Evolutionary conservation across 2,797 vertebrate species (phyloP), one percentile per base, ranked within the genome.

Genomic region (Tokudaia muenninki): DNA sequence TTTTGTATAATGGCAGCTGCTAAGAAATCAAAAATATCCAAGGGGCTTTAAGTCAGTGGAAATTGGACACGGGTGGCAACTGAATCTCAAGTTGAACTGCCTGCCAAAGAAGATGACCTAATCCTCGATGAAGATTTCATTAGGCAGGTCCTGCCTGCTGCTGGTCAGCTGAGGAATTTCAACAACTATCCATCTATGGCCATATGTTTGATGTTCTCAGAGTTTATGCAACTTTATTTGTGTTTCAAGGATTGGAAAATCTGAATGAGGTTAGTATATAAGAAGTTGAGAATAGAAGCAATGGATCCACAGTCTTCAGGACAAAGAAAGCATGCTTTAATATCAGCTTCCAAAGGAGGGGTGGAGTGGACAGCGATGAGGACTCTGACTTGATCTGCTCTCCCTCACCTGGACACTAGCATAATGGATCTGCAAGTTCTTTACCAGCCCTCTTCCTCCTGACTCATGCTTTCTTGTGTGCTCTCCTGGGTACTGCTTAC

Each of bases 1-100:
- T 98, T 90, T 95, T 82, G 26, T 90, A 12, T 74, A 74, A 97
- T 0, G 44, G 95, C 97, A 96, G 55, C 91, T 94, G 61, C 5
- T 78, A 93, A 92, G 84, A 94, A 96, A 92, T 57, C 74, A 86
- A 72, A 83, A 94, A 70, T 80, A 92, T 84, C 92, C 61, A 65
- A 70, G 4, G 55, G 5, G 44, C 55, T 90, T 75, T 61, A 34
- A 82, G 75, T 79, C 83, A 95, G 89, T 91, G 41, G 79, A 80
- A 47, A 63, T 44, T 22, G 92, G 78, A 37, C 31, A 65, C 4
- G 0, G 17, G 57, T 11, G 81, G 78, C 50, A 37, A 87, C 74
- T 72, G 16, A 6, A 65, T 65, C 21, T 75, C 80, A 91, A 92
- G 81, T 90, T 0, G 41, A 61, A 17, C 52, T 92, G 70, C 70